Conservation (phyloP, 2,113 vertebrate genomes). For the Glaucidium brasilianum region DNA sequence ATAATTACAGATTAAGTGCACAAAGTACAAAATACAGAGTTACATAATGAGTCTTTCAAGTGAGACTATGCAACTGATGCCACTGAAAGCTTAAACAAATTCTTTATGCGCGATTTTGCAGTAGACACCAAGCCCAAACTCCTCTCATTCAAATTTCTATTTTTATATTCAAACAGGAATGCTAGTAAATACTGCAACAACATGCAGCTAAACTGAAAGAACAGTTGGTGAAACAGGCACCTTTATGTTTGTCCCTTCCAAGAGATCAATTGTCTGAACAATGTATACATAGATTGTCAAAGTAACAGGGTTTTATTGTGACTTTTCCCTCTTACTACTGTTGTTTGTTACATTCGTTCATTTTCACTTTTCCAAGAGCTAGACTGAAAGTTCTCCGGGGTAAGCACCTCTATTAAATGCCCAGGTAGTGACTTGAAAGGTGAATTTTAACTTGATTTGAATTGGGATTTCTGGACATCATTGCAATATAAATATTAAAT, state of each 20-base stretch:
- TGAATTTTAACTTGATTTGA: not conserved
- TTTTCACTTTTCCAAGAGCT: not conserved
- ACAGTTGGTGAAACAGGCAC: not conserved
- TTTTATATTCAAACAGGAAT: not conserved
- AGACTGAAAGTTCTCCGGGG: not conserved
- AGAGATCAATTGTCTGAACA: not conserved
- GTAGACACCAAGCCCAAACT: not conserved
- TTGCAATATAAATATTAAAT: not conserved
- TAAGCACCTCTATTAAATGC: not conserved
- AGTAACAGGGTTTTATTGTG: not conserved
- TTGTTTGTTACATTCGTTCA: accelerated
- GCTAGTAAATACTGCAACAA: not conserved
- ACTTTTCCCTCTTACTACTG: not conserved
- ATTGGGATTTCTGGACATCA: not conserved
- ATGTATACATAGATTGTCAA: not conserved
- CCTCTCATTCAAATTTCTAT: not conserved
- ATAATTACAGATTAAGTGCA: conserved; percentile 44
- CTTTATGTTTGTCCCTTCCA: not conserved
- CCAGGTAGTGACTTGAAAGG: not conserved
- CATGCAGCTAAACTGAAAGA: not conserved
- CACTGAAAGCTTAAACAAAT: not conserved
- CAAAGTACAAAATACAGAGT: not conserved
- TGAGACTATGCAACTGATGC: not conserved
- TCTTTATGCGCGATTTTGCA: not conserved
- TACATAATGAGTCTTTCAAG: conserved; percentile 17